Conservation (phyloP, 1,140 invertebrate genomes). For the Globodera ellingtonae region DNA sequence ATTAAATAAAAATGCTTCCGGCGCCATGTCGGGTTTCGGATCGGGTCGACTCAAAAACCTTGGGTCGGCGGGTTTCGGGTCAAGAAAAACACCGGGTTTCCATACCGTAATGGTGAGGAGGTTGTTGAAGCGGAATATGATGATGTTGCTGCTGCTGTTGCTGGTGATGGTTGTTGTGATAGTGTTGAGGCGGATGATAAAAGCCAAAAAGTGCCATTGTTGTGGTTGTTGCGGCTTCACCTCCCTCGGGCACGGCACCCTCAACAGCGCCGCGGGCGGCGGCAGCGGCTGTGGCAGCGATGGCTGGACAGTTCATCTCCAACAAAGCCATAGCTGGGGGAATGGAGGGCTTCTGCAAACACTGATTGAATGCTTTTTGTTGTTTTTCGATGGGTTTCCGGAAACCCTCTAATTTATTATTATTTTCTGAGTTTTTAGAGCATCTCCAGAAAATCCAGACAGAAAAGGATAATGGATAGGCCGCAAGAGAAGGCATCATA, state of each 20-base stretch:
- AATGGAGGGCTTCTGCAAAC: not conserved
- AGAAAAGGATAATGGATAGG: no score
- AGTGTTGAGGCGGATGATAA: not conserved
- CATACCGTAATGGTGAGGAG: not conserved
- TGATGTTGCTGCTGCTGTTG: not conserved
- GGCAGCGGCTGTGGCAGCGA: not conserved
- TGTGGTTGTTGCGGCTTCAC: not conserved
- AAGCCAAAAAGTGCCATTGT: conserved; percentile 4
- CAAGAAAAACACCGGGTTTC: no score
- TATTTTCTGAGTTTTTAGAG: no score
- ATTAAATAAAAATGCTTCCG: no score
- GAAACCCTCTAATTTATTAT: no score
- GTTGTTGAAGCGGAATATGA: not conserved
- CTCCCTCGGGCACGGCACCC: not conserved
- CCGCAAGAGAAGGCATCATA: no score
- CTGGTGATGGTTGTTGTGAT: not conserved
- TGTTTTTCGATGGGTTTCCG: not conserved
- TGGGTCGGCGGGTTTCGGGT: no score
- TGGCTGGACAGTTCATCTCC: not conserved
- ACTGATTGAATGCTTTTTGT: not conserved
- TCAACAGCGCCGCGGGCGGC: not conserved
- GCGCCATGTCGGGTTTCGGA: no score
- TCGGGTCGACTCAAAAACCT: no score
- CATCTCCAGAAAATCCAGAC: no score
- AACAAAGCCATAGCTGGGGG: conserved; percentile 2